Evolutionary conservation across 2,113 vertebrate species (phyloP), one percentile per base, ranked within the genome.

Genomic region (Ceuthmochares aereus): DNA sequence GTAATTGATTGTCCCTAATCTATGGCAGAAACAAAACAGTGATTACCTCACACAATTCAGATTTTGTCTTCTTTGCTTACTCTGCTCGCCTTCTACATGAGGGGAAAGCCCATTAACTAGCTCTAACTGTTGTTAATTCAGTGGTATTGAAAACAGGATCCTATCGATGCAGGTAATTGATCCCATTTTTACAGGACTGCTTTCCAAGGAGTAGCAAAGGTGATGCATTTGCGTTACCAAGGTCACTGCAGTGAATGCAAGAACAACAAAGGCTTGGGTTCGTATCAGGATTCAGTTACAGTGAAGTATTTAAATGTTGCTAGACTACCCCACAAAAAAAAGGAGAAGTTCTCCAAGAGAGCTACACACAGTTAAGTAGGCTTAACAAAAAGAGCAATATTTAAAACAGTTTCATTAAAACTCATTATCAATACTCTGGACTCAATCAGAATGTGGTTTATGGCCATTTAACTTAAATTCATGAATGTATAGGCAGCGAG

Each of bases 1-100:
- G 70, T 64, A 90, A 90, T 49, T 87, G 70, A 96, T 92, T 59
- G 79, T 60, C 78, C 18, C 74, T 77, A 69, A 93, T 87, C 66
- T 90, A 68, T 15, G 59, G 72, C 37, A 93, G 89, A 93, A 97
- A 83, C 82, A 78, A 81, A 94, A 66, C 30, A 88, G 45, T 93
- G 42, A 91, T 93, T 88, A 83, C 42, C 84, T 88, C 88, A 54
- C 74, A 90, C 37, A 88, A 84, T 56, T 77, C 75, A 43, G 72
- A 4, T 94, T 77, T 72, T 84, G n/a, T 78, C 17, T n/a, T 66
- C 74, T 83, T 84, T 79, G 32, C 59, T 80, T 66, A 76, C 59
- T 59, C 27, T 2, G 37, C 12, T 25, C 12, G 6, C 10, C 8
- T 27, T 36, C 59, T 40, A 26, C 30, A 30, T 42, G 47, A 87